Evolutionary conservation across 2,113 vertebrate species (phyloP), one percentile per base, ranked within the genome.

Genomic region (Podiceps cristatus): DNA sequence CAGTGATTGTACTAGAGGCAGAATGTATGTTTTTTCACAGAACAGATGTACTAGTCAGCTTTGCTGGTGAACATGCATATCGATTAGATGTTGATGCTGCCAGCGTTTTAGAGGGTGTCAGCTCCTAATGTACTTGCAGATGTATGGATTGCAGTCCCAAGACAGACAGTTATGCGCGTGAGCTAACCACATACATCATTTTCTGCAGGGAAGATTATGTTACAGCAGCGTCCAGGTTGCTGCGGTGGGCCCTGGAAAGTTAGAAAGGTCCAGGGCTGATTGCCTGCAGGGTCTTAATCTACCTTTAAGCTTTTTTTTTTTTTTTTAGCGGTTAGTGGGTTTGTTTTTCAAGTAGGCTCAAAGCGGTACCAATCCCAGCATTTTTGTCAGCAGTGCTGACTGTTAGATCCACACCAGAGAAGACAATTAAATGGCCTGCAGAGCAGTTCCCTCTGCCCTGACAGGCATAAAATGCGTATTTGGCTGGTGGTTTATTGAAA

Each of bases 1-100:
- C 99, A 98, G 98, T 98, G 99, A 99, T 99, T 99, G 98, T 98
- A 98, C 98, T 98, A 98, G 98, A 99, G 99, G 98, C 97, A 62
- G 98, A 98, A 98, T 98, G 98, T 98, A 98, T 99, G 98, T 98
- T 99, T 99, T 96, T 97, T 98, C 98, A 94, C 98, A 98, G 98
- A 99, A 99, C 98, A 99, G 99, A 98, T 99, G 98, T 98, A 98
- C 96, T 94, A 98, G 98, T 98, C 98, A 98, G 98, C 98, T 98
- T 98, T 98, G 98, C 98, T 98, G 98, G 97, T 97, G 97, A 98
- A 96, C 97, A 92, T 27, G 96, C 97, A 97, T 97, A 97, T 98
- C 98, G 98, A 99, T 98, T 98, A 98, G 98, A 97, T 98, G 98
- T 96, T 98, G 97, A 97, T 88, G 98, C 98, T 99, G 97, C 97